Percentiles rank a stretch among this genome's conserved stretches.
Evolutionary conservation across 1,140 invertebrate species (phyloP).

Genomic region (Vollenhovia emeryi): DNA sequence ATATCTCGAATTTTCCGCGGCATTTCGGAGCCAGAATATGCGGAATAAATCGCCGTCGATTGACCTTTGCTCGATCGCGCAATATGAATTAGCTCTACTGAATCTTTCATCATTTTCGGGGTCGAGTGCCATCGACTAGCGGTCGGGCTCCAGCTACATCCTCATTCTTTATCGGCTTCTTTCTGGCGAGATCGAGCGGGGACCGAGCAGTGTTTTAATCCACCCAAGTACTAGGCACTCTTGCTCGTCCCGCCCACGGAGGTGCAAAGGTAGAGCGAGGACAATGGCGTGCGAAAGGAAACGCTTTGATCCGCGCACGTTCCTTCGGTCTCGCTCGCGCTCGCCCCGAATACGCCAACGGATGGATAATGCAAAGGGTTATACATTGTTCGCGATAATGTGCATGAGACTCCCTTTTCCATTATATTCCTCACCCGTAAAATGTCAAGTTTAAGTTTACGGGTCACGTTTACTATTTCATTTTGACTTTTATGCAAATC

Average conservation of each 20-base stretch:
- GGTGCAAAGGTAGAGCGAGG: slow-evolving; percentile 17
- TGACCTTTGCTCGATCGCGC: slow-evolving; percentile 17
- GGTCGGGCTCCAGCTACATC: background rate
- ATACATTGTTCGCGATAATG: slow-evolving; percentile 21
- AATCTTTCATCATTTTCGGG: slow-evolving; percentile 58
- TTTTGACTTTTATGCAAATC: background rate
- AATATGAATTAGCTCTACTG: slow-evolving; percentile 49
- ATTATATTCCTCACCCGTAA: background rate
- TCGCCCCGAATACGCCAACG: background rate
- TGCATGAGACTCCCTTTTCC: background rate
- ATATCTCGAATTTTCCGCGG: slow-evolving; percentile 42
- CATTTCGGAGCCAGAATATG: background rate
- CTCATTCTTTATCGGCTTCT: slow-evolving; percentile 24
- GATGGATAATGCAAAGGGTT: slow-evolving; percentile 20
- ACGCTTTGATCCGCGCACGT: slow-evolving; percentile 37
- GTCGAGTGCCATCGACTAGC: slow-evolving; percentile 39
- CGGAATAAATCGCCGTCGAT: slow-evolving; percentile 15
- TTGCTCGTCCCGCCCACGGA: slow-evolving; percentile 21
- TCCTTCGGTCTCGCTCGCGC: slow-evolving; percentile 7
- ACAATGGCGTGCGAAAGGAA: slow-evolving; percentile 65
- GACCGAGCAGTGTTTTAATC: slow-evolving; percentile 35
- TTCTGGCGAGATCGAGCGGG: background rate
- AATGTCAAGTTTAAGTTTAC: background rate
- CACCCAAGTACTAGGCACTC: background rate
- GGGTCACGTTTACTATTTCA: background rate